Base-by-base conservation (phyloP, 1,140 invertebrate species). In the Zaprionus kolodkinae region DNA sequence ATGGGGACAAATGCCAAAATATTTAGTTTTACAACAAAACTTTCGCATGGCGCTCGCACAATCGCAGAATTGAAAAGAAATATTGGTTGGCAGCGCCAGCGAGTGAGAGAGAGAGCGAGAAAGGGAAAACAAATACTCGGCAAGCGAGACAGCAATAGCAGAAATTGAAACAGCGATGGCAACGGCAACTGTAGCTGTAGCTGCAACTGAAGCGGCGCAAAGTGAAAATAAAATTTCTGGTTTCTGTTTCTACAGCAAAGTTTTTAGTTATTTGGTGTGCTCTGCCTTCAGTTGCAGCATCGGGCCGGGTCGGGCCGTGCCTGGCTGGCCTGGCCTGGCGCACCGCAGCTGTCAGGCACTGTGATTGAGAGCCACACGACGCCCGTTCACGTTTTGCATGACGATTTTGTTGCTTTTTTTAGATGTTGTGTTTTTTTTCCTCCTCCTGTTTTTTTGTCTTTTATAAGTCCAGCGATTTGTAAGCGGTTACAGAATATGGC, bases 1-100 rank as follows among this genome's bases (percentile, higher is more conserved):
- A 70, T 83, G 78, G 65, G 81, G 75, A 88, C 75, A 89, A 89
- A 89, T 73, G 85, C 80, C 85, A 89, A 89, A 89, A 89, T 89
- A 84, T 89, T 89, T 89, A 85, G 81, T 89, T 89, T 72, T 81
- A 85, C 78, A 79, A 52, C 85, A 75, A 74, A 75, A 89, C 57
- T 83, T 85, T 81, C 38, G 60, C 36, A 48, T 59, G 45, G 21
- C 55, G 38, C 60, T 61, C 69, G 70, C 50, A 62, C 60, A 57
- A 67, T 76, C 60, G 45, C 69, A 61, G 76, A 89, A 87, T 87
- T 80, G 80, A 87, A 87, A 87, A 88, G 84, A 87, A 87, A 89
- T 87, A 87, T 88, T 88, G 77, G 84, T 72, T 83, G 70, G 27
- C 60, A 69, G 43, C 54, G 64, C 66, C 10, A 48, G 11, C 7